Percentiles rank a stretch among this genome's conserved stretches.
Evolutionary conservation across 2,797 vertebrate species (phyloP).

Genomic region (Botia kubotai): DNA sequence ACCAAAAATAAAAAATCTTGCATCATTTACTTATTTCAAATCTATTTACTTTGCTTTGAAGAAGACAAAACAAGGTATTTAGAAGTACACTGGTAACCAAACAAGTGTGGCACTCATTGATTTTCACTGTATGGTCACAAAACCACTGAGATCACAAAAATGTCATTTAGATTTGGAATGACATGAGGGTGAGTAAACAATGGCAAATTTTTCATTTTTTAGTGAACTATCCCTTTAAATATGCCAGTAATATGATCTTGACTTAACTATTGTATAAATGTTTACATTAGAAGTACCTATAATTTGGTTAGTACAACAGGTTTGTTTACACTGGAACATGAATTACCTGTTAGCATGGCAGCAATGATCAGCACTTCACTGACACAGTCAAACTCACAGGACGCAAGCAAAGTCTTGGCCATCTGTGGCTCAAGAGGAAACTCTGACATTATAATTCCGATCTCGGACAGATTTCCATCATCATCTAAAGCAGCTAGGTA

Average conservation of each 20-base stretch:
- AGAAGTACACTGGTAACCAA: no score
- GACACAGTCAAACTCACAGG: constrained; percentile 91
- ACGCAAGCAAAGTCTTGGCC: constrained; percentile 87
- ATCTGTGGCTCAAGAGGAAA: constrained; percentile 90
- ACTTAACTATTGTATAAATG: background rate
- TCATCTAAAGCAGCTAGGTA: constrained; percentile 90
- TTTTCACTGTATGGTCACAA: no score
- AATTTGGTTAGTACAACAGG: background rate
- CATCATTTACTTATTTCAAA: no score
- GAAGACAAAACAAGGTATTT: no score
- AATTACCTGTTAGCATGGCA: constrained; percentile 89
- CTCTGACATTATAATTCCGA: constrained; percentile 93
- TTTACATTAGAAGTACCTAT: background rate
- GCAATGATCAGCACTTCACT: constrained; percentile 88
- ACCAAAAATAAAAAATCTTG: no score
- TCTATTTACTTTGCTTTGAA: no score
- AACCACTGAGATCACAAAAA: no score
- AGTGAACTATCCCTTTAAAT: no score
- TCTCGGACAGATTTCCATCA: constrained; percentile 89
- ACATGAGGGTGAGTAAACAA: no score
- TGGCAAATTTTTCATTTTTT: no score
- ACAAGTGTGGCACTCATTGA: no score
- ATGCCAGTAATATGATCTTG: background rate
- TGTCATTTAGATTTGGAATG: no score
- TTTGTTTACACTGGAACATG: background rate